Percentiles rank a stretch among this genome's conserved stretches.
Evolutionary conservation across 2,888 invertebrate genomes (phyloP).

Genomic region (Cephus sareptanus): DNA sequence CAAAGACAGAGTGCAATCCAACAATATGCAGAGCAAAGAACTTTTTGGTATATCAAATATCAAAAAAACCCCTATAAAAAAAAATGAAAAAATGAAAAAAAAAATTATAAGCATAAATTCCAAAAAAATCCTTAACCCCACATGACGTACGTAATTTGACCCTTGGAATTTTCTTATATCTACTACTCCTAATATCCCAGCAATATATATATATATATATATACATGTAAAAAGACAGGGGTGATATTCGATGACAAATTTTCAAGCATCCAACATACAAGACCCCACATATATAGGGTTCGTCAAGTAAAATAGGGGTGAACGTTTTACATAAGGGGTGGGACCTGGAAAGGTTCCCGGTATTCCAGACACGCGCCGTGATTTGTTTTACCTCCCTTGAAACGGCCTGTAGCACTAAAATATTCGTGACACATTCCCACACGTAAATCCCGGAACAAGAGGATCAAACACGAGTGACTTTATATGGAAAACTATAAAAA

Average conservation of each 20-base stretch:
- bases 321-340: conserved; percentile 61
- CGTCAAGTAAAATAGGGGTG: conserved; percentile 37
- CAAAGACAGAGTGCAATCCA: conserved; percentile 15
- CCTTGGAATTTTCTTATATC: background rate
- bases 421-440: background rate
- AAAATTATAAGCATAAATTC: background rate
- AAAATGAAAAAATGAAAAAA: no score
- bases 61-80: background rate
- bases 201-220: background rate
- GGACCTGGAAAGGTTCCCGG: conserved; percentile 54
- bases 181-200: conserved; percentile 7
- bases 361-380: conserved; percentile 62
- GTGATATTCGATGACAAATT: conserved; percentile 1
- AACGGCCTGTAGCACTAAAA: conserved; percentile 6
- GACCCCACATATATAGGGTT: background rate
- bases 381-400: conserved; percentile 56
- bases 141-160: background rate
- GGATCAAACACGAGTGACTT: background rate
- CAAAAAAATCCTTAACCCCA: background rate
- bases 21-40: background rate
- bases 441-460: background rate
- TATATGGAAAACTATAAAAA: background rate
- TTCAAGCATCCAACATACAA: background rate
- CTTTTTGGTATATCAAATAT: background rate
- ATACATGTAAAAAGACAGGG: background rate